Percentiles rank a stretch among this genome's conserved stretches.
Evolutionary conservation across 2,888 invertebrate genomes (phyloP).

Genomic region (Oithona nana): DNA sequence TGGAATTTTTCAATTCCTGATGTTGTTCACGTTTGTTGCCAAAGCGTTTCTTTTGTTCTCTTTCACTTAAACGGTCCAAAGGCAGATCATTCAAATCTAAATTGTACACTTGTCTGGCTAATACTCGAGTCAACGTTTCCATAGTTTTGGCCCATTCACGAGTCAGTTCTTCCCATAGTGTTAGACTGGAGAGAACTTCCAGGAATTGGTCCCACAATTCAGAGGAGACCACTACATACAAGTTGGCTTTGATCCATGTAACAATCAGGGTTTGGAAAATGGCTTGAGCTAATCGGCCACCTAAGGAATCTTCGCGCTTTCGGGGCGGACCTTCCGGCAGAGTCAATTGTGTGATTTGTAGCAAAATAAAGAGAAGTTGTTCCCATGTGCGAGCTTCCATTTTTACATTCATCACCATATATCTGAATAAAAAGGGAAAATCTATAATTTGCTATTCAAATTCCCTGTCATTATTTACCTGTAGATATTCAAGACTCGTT

Average conservation of each 20-base stretch:
- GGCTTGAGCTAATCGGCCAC: constrained; percentile 30
- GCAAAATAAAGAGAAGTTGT: constrained; percentile 58
- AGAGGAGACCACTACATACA: constrained; percentile 71
- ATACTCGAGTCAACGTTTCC: constrained; percentile 81
- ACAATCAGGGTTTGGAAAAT: constrained; percentile 71
- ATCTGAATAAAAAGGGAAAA: constrained; percentile 25
- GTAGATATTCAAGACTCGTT: constrained; percentile 84
- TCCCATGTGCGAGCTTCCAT: constrained; percentile 53
- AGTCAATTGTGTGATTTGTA: constrained; percentile 78
- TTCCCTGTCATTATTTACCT: constrained; percentile 28
- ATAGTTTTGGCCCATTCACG: constrained; percentile 55
- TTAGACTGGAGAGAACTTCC: constrained; percentile 61
- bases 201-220: constrained; percentile 87
- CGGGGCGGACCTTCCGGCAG: constrained; percentile 51
- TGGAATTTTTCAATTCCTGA: constrained; percentile 18
- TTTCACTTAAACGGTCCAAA: constrained; percentile 54
- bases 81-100: constrained; percentile 74
- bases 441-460: not conserved
- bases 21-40: constrained; percentile 24
- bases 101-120: constrained; percentile 84
- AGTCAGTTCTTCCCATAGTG: constrained; percentile 82
- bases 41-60: constrained; percentile 48
- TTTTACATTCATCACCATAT: constrained; percentile 87
- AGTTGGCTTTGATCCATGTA: constrained; percentile 92
- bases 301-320: constrained; percentile 43